Evolutionary conservation across 2,888 invertebrate genomes (phyloP).

Genomic region (Netelia melanura): DNA sequence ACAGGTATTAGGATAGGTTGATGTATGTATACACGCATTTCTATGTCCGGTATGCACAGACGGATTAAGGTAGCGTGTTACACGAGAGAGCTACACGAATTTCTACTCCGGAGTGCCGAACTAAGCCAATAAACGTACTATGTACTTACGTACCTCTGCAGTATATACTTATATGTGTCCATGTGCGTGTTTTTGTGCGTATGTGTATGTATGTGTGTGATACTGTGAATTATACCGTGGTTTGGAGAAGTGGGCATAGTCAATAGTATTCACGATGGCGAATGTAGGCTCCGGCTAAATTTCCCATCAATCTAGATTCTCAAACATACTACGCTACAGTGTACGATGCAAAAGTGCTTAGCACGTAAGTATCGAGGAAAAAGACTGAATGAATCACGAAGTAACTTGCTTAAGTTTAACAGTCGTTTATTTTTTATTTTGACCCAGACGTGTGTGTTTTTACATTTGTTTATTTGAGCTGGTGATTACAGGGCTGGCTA

Average conservation of each 20-base stretch:
- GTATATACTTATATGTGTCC: slow-evolving; percentile 7
- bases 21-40: slow-evolving; percentile 23
- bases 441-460: no score
- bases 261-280: slow-evolving; percentile 18
- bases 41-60: slow-evolving; percentile 24
- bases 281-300: neutral
- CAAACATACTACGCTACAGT: neutral
- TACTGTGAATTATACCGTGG: neutral
- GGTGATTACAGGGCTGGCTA: no score
- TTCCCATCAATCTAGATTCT: slow-evolving; percentile 33
- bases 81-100: slow-evolving; percentile 44
- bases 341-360: neutral
- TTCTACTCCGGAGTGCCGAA: slow-evolving; percentile 45
- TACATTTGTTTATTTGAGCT: no score
- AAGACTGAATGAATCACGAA: neutral
- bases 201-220: neutral
- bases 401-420: neutral
- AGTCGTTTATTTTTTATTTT: no score
- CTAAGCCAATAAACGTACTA: slow-evolving; percentile 53
- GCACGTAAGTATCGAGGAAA: neutral
- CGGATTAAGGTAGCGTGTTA: slow-evolving; percentile 44
- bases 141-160: slow-evolving; percentile 10
- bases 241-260: slow-evolving; percentile 34
- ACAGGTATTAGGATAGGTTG: slow-evolving; percentile 30
- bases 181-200: neutral